Conservation (phyloP, 2,113 vertebrate genomes). For the Callipepla squamata region DNA sequence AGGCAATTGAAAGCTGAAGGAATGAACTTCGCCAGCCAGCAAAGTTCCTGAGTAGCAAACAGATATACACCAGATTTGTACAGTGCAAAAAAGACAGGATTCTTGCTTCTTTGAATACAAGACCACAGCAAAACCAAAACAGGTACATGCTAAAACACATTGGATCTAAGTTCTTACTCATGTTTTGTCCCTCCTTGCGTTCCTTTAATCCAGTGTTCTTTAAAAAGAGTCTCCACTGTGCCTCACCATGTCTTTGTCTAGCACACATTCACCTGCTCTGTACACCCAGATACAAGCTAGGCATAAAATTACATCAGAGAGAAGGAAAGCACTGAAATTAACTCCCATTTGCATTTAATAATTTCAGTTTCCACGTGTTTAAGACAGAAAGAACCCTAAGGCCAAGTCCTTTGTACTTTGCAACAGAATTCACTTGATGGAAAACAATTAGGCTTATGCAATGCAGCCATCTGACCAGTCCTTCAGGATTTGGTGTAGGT, state of each 20-base stretch:
- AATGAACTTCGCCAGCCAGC: neutral
- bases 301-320: rapidly evolving
- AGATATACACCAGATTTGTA: neutral
- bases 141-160: neutral
- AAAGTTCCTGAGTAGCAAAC: constrained; percentile 7
- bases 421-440: neutral
- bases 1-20: constrained; percentile 12
- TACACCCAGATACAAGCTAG: neutral
- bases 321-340: neutral
- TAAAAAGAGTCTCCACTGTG: neutral
- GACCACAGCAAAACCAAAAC: neutral
- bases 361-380: neutral
- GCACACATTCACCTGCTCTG: neutral
- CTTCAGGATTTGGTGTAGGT: neutral
- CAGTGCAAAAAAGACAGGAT: neutral
- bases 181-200: neutral
- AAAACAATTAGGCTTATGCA: neutral
- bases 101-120: neutral
- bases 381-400: neutral
- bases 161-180: neutral
- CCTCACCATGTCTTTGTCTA: neutral
- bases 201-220: neutral
- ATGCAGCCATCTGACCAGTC: neutral
- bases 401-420: neutral
- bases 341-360: neutral